Evolutionary conservation across 2,113 vertebrate species (phyloP).

Genomic region (Myodes glareolus): DNA sequence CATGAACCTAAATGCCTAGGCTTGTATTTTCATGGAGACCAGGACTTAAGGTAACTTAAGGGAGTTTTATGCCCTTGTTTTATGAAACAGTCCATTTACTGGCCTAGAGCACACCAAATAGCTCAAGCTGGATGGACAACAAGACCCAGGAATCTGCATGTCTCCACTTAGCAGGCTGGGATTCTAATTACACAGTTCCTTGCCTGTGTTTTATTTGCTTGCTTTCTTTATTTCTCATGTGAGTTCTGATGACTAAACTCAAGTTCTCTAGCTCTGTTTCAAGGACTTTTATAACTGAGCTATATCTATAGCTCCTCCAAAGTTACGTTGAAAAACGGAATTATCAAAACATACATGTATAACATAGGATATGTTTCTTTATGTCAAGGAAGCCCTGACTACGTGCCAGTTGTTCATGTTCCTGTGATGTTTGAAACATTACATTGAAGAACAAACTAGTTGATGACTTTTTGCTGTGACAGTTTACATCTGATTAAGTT

Average conservation of each 20-base stretch:
- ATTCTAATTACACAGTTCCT: not conserved
- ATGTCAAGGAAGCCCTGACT: not conserved
- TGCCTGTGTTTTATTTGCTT: not conserved
- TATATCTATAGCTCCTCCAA: not conserved
- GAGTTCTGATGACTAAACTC: not conserved
- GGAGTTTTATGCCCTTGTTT: not conserved
- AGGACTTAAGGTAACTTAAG: not conserved
- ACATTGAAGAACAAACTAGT: not conserved
- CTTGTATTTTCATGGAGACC: not conserved
- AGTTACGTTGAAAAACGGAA: not conserved
- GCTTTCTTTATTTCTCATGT: not conserved
- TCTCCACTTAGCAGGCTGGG: not conserved
- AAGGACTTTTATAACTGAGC: not conserved
- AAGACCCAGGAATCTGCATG: not conserved
- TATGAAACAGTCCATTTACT: not conserved
- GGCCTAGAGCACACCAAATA: not conserved
- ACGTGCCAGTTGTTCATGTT: not conserved
- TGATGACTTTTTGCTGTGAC: not conserved
- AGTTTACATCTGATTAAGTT: constrained; percentile 22
- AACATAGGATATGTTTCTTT: not conserved
- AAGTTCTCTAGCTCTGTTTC: not conserved
- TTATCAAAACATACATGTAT: not conserved
- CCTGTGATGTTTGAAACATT: not conserved
- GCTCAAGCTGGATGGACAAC: not conserved
- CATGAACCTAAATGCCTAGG: not conserved